Percentiles rank a stretch among this genome's conserved stretches.
Evolutionary conservation across 2,797 vertebrate species (phyloP).

Genomic region (Leucoraja ocellata): DNA sequence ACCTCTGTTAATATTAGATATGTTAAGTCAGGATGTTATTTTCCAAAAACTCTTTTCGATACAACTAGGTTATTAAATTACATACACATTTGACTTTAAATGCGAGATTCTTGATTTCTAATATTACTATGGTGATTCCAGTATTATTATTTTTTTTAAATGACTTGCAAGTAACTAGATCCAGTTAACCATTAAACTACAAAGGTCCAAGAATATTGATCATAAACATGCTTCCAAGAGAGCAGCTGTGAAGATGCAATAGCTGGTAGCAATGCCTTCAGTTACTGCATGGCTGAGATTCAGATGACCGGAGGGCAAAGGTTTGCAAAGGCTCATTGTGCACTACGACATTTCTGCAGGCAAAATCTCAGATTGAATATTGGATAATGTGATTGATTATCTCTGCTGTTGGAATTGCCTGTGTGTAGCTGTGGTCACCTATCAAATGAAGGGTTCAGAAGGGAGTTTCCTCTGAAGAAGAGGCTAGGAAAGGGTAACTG

Average conservation of each 20-base stretch:
- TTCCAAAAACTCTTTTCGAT: constrained; percentile 6
- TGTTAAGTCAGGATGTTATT: constrained; percentile 1
- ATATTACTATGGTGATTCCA: background rate
- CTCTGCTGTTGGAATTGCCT: constrained; percentile 49
- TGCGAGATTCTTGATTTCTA: constrained; percentile 12
- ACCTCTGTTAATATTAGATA: constrained; percentile 1
- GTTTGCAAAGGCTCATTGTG: constrained; percentile 50
- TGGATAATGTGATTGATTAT: constrained; percentile 56
- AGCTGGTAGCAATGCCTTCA: background rate
- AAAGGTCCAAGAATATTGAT: background rate
- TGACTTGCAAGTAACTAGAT: constrained; percentile 10
- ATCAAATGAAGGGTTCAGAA: constrained; percentile 56
- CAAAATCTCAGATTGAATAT: constrained; percentile 61
- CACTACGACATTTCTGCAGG: constrained; percentile 66
- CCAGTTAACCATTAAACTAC: background rate
- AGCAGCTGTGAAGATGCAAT: constrained; percentile 17
- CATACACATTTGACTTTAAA: constrained; percentile 12
- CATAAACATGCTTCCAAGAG: background rate
- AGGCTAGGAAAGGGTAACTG: constrained; percentile 69
- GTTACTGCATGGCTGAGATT: constrained; percentile 20
- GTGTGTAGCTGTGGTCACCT: constrained; percentile 54
- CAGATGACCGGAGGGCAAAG: background rate
- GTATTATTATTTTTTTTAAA: background rate
- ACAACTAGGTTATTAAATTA: background rate
- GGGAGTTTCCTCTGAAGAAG: constrained; percentile 48